phyloP scores from a whole-genome alignment of 2,888 invertebrate genomes.

The Trissonchulus latispiculum region DNA sequence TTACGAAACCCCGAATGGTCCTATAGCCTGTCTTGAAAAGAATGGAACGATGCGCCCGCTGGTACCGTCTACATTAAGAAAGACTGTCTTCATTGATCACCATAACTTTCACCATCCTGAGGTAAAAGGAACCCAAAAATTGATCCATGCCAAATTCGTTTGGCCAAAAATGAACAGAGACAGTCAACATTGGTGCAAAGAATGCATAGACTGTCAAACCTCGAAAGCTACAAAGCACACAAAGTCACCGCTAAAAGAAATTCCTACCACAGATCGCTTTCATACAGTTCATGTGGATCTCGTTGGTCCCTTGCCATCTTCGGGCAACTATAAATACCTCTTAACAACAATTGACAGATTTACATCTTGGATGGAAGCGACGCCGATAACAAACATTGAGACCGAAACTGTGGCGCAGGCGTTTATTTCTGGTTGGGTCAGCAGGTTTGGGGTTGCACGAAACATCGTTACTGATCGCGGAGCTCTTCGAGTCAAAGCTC shows the following conservation, averaged over 20 bases:
- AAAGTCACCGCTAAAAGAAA: background rate
- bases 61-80: background rate
- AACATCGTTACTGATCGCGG: conserved; percentile 7
- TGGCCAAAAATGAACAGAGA: conserved; percentile 11
- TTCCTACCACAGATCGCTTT: conserved; percentile 10
- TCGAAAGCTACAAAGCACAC: background rate
- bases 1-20: background rate
- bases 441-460: conserved; percentile 7
- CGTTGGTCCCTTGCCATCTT: conserved; percentile 1
- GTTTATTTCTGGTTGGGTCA: conserved; percentile 2
- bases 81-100: background rate
- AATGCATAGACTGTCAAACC: background rate
- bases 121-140: background rate
- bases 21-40: background rate
- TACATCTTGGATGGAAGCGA: conserved; percentile 8
- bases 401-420: background rate
- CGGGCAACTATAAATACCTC: conserved; percentile 6
- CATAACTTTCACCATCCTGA: conserved; percentile 11
- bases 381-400: background rate
- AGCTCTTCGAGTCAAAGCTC: background rate
- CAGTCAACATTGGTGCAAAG: conserved; percentile 8
- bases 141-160: background rate
- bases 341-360: conserved; percentile 8
- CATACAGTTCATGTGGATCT: conserved; percentile 6
- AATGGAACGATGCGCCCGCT: background rate